phyloP scores from a whole-genome alignment of 2,888 invertebrate species.

The Tetanocera ferruginea region DNA sequence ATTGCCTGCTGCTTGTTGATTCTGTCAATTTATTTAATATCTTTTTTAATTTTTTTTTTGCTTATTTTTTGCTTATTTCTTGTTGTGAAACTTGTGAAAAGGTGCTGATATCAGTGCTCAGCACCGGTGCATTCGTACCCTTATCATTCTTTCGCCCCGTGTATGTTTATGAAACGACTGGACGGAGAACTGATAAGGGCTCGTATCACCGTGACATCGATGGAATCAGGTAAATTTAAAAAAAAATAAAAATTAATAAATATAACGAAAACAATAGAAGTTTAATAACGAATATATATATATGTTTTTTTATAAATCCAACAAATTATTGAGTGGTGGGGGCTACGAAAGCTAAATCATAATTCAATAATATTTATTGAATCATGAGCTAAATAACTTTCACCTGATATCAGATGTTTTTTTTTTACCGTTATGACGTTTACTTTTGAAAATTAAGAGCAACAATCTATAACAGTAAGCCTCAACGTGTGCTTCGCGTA shows the following conservation, averaged over 20 bases:
- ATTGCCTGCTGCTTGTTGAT: neutral
- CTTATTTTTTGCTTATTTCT: slow-evolving; percentile 17
- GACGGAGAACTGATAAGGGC: slow-evolving; percentile 99
- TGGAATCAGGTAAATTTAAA: slow-evolving; percentile 13
- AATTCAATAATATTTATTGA: too few species aligned
- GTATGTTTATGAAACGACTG: slow-evolving; percentile 82
- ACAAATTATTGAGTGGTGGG: too few species aligned
- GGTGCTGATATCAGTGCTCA: slow-evolving; percentile 44
- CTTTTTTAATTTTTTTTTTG: slow-evolving; percentile 11
- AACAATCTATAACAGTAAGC: too few species aligned
- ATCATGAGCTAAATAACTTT: too few species aligned
- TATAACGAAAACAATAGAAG: neutral
- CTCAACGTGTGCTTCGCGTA: too few species aligned
- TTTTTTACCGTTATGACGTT: too few species aligned
- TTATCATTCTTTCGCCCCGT: slow-evolving; percentile 97
- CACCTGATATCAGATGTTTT: too few species aligned
- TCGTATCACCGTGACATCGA: slow-evolving; percentile 74
- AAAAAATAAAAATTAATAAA: neutral
- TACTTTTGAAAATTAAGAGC: too few species aligned
- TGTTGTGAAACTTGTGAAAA: slow-evolving; percentile 10
- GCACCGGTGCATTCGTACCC: slow-evolving; percentile 76
- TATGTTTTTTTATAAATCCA: too few species aligned
- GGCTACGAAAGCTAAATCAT: too few species aligned
- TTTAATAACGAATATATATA: neutral
- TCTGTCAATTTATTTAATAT: neutral